phyloP scores from a whole-genome alignment of 1,140 invertebrate species.

The Coboldia fuscipes region DNA sequence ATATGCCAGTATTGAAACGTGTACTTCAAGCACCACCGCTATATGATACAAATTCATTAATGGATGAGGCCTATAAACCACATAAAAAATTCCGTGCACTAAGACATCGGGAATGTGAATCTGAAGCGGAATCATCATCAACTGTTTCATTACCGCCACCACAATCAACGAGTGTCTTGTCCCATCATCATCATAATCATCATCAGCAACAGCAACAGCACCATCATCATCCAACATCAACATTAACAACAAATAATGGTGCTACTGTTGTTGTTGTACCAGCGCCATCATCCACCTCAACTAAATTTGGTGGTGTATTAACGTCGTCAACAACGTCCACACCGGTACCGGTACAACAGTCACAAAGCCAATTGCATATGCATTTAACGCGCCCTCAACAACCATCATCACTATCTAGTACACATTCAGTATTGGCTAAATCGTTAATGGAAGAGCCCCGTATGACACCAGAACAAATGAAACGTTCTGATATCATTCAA shows the following conservation, averaged over 20 bases:
- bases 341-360: conserved; percentile 6
- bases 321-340: not conserved
- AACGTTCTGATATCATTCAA: conserved; percentile 71
- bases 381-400: conserved; percentile 23
- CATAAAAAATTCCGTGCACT: conserved; percentile 84
- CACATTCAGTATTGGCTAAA: conserved; percentile 68
- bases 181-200: too few relatives aligned
- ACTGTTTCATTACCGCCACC: conserved; percentile 9
- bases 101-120: conserved; percentile 52
- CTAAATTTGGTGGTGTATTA: too few relatives aligned
- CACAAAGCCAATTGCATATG: conserved; percentile 25
- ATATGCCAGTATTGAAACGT: conserved; percentile 82
- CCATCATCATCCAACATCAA: not conserved
- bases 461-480: conserved; percentile 73
- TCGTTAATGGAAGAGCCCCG: conserved; percentile 71
- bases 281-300: conserved; percentile 11
- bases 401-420: conserved; percentile 41
- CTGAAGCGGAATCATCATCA: conserved; percentile 28
- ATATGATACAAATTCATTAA: conserved; percentile 68
- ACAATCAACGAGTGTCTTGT: conserved; percentile 13
- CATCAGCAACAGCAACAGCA: not conserved
- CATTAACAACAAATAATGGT: not conserved
- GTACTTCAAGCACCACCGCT: conserved; percentile 78
- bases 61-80: conserved; percentile 86
- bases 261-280: too few relatives aligned